These are phyloP conservation scores for Alentia gelatinosa DNA, from an alignment of 2,888 invertebrate genomes.

Conservation along the genomic window DNA sequence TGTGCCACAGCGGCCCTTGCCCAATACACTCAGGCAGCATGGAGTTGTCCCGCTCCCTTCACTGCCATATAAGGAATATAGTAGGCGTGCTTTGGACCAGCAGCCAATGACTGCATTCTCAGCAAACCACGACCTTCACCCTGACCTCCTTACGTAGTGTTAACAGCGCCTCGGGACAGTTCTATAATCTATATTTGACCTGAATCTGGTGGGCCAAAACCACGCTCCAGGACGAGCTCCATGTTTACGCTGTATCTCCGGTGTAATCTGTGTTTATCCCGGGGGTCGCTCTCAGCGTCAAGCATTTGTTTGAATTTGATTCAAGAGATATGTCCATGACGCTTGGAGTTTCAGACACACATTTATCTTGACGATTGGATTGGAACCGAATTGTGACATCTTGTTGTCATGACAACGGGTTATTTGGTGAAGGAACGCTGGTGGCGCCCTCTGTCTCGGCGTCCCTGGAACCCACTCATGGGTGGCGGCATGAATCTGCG, in stretches of 20 bases:
- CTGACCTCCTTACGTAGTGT: neutral
- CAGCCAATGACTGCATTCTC: neutral
- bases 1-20: neutral
- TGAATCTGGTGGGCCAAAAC: too few relatives aligned
- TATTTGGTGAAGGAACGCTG: slow-evolving; percentile 50
- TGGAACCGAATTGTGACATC: too few relatives aligned
- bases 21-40: neutral
- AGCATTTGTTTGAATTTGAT: too few relatives aligned
- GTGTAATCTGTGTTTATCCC: too few relatives aligned
- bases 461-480: neutral
- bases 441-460: neutral
- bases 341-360: too few relatives aligned
- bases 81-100: neutral
- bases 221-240: too few relatives aligned
- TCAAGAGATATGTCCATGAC: too few relatives aligned
- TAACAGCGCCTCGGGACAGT: neutral
- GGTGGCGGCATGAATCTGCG: slow-evolving; percentile 51
- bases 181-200: too few relatives aligned
- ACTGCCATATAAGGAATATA: neutral
- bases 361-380: too few relatives aligned
- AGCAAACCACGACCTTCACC: neutral
- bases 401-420: neutral
- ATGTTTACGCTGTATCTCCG: too few relatives aligned
- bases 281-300: too few relatives aligned
- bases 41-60: neutral